Evolutionary conservation across 2,797 vertebrate species (phyloP).

Genomic region (Anolis apletophallus): DNA sequence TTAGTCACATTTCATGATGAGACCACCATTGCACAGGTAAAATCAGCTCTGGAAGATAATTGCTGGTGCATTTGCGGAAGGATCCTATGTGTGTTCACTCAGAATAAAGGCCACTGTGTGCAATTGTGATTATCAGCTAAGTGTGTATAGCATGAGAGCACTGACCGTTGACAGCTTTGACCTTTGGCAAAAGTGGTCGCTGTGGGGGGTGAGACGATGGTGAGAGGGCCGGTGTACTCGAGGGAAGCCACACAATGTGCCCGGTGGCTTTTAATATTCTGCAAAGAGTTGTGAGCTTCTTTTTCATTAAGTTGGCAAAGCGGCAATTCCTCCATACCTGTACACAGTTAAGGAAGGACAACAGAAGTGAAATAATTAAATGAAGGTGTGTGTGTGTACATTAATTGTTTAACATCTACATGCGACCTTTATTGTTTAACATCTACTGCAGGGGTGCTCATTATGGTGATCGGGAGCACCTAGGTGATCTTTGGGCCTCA

Average conservation of each 20-base stretch:
- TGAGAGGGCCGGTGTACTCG: too few relatives aligned
- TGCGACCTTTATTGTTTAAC: too few relatives aligned
- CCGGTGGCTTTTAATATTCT: conserved; percentile 26
- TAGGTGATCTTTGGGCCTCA: too few relatives aligned
- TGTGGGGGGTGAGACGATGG: neutral
- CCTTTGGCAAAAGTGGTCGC: neutral
- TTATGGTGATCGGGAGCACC: too few relatives aligned
- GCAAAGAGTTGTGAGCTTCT: conserved; percentile 26
- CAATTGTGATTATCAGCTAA: neutral
- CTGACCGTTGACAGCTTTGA: neutral
- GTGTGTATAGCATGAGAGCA: neutral
- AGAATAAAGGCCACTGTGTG: too few relatives aligned
- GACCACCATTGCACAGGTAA: conserved; percentile 50
- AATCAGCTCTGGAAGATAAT: conserved; percentile 44
- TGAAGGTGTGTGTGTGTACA: too few relatives aligned
- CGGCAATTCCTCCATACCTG: neutral
- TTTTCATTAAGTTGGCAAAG: conserved; percentile 4
- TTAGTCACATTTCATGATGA: conserved; percentile 69
- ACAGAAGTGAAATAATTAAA: neutral
- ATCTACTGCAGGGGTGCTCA: too few relatives aligned
- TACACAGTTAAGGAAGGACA: neutral
- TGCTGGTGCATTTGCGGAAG: conserved; percentile 9
- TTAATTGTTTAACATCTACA: too few relatives aligned
- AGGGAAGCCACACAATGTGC: too few relatives aligned
- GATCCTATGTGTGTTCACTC: neutral